Evolutionary conservation across 2,888 invertebrate species (phyloP).

Genomic region (Lithophane leautieri): DNA sequence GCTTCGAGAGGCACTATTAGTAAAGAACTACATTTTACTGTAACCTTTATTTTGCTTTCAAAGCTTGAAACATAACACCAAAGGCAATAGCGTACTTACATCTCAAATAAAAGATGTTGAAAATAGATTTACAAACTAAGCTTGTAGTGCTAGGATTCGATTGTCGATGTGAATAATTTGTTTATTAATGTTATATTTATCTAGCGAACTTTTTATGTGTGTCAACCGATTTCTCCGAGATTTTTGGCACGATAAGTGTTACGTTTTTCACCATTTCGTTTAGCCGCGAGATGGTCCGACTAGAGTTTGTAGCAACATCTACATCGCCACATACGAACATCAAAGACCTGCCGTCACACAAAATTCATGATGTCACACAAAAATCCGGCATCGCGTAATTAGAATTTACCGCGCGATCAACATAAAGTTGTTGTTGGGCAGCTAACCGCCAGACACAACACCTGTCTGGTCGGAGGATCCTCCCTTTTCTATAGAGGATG

Average conservation of each 20-base stretch:
- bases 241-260: not conserved
- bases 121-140: not conserved
- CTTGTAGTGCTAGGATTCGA: not conserved
- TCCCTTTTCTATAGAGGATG: too few species aligned
- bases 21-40: not conserved
- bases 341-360: too few species aligned
- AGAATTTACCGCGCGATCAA: too few species aligned
- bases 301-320: too few species aligned
- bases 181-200: not conserved
- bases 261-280: not conserved
- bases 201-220: not conserved
- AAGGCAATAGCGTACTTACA: not conserved
- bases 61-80: conserved; percentile 4
- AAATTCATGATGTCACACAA: too few species aligned
- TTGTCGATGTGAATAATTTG: not conserved
- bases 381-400: too few species aligned
- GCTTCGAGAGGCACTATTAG: conserved; percentile 13
- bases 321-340: too few species aligned
- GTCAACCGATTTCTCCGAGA: not conserved
- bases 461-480: too few species aligned
- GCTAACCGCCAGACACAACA: too few species aligned
- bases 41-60: conserved; percentile 4
- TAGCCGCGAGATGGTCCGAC: too few species aligned
- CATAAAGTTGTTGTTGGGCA: too few species aligned
- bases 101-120: not conserved